A percentile compares a stretch with the other conserved stretches of the same genome.
phyloP scores from a whole-genome alignment of 1,140 invertebrate genomes.

The Dendrolimus kikuchii region DNA sequence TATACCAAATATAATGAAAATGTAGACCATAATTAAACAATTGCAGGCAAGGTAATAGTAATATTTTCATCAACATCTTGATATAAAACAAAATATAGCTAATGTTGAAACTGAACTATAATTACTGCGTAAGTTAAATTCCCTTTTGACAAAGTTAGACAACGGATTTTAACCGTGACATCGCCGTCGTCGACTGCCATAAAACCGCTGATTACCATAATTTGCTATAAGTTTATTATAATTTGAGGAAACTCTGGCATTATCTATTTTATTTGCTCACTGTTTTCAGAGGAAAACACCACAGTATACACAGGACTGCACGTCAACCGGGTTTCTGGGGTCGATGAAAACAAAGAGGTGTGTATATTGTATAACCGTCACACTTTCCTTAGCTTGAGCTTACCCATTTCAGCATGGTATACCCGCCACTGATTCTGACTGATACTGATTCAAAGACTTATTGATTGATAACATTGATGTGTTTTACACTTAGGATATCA shows the following conservation, averaged over 20 bases:
- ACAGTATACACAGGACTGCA: conserved; percentile 74
- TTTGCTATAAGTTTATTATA: conserved; percentile 36
- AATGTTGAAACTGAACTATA: background rate
- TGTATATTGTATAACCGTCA: conserved; percentile 9
- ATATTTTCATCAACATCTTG: too few relatives aligned
- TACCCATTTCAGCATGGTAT: too few relatives aligned
- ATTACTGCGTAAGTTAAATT: background rate
- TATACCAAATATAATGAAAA: too few relatives aligned
- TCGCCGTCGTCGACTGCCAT: conserved; percentile 29
- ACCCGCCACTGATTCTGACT: too few relatives aligned
- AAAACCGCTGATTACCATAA: conserved; percentile 30
- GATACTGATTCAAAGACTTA: too few relatives aligned
- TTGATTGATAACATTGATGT: too few relatives aligned
- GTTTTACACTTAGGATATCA: too few relatives aligned
- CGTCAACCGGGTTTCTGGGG: conserved; percentile 74
- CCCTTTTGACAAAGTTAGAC: background rate
- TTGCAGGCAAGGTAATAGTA: too few relatives aligned
- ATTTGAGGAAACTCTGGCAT: conserved; percentile 24
- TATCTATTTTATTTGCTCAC: conserved; percentile 19
- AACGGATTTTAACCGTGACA: conserved; percentile 22
- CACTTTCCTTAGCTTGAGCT: background rate
- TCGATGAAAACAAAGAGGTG: conserved; percentile 76
- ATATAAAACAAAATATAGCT: background rate
- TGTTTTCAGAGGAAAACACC: conserved; percentile 68
- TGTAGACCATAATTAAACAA: too few relatives aligned